Conservation (phyloP, 2,888 invertebrate species). For the Rosalia funebris region DNA sequence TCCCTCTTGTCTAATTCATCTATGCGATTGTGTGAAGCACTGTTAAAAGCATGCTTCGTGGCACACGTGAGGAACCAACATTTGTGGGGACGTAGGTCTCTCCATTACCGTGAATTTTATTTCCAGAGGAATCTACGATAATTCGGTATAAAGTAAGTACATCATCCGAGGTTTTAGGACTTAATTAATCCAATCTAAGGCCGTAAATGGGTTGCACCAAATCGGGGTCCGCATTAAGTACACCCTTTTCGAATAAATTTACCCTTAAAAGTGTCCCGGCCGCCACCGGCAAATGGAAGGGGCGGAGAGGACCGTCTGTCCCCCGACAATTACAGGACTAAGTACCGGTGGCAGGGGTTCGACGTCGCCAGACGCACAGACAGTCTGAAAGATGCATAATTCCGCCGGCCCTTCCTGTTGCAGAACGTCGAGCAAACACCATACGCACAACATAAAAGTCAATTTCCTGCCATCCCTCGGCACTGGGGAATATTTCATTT, state of each 20-base stretch:
- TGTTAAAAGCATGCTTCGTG: no score
- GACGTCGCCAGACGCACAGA: background rate
- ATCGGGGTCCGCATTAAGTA: background rate
- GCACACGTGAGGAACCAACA: no score
- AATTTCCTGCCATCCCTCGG: conserved; percentile 16
- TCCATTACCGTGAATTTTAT: no score
- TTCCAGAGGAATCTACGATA: no score
- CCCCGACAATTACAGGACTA: conserved; percentile 10
- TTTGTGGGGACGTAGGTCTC: no score
- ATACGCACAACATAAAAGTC: conserved; percentile 17
- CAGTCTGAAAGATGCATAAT: conserved; percentile 8
- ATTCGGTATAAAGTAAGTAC: background rate
- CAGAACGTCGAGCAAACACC: conserved; percentile 12
- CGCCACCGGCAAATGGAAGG: background rate
- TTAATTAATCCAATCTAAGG: background rate
- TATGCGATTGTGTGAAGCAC: no score
- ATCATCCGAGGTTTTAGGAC: background rate
- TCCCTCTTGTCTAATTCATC: no score
- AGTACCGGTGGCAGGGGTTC: conserved; percentile 4
- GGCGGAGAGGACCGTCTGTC: background rate
- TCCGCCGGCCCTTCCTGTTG: conserved; percentile 14
- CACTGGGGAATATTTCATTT: conserved; percentile 21
- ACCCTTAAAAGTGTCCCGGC: conserved; percentile 13
- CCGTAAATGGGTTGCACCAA: background rate
- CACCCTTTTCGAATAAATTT: conserved; percentile 5